Evolutionary conservation across 2,888 invertebrate genomes (phyloP).

Genomic region (Limnephilus lunatus): DNA sequence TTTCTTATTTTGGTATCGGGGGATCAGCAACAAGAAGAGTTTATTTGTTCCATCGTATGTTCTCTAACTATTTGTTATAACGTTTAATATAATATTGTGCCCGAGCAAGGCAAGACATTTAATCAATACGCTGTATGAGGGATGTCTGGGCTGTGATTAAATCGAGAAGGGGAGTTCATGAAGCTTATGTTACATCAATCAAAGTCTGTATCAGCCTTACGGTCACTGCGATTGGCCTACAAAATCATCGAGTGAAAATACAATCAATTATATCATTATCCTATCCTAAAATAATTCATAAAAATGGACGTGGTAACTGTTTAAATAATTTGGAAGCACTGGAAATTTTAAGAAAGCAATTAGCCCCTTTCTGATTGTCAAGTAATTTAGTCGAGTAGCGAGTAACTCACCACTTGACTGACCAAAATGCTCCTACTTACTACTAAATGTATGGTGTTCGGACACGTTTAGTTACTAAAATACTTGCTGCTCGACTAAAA

Average conservation of each 20-base stretch:
- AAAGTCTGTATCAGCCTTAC: not conserved
- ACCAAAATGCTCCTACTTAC: no score
- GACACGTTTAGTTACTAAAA: no score
- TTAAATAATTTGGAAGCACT: no score
- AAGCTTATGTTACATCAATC: slow-evolving; percentile 12
- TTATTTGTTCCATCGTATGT: not conserved
- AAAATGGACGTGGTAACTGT: no score
- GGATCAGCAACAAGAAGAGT: not conserved
- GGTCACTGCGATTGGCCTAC: not conserved
- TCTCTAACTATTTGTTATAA: not conserved
- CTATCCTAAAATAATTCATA: no score
- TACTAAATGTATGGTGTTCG: no score
- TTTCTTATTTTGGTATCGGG: not conserved
- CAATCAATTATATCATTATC: no score
- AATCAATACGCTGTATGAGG: not conserved
- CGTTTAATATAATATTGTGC: not conserved
- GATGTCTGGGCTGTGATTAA: slow-evolving; percentile 8
- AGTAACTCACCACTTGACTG: no score
- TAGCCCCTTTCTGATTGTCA: no score
- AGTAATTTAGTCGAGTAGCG: no score
- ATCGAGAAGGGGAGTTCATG: not conserved
- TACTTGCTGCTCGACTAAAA: no score
- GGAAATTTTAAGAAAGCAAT: no score
- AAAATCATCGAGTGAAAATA: not conserved
- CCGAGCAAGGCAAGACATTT: not conserved